Base-by-base conservation (phyloP, 2,113 vertebrate genomes). In the Athene noctua region DNA sequence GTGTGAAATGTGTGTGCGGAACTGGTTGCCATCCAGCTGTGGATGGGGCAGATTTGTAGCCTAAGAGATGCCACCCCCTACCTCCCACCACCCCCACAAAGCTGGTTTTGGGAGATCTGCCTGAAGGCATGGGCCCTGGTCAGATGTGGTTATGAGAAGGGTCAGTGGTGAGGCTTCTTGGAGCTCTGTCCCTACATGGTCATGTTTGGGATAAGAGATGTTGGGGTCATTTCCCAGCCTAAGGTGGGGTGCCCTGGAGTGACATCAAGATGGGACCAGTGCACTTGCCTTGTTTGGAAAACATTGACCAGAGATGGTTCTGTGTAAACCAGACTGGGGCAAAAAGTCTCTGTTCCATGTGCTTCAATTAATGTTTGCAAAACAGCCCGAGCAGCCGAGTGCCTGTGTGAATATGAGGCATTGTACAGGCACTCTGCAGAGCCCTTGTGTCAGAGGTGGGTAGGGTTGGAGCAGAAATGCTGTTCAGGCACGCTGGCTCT, bases 271-370 rank as follows among this genome's bases (percentile, higher is more conserved):
- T 5, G 8, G 57, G 51, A 88, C 46, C 44, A 3, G 46, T 46
- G 32, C 40, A 30, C 14, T 88, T 67, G 26, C 34, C 42, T 84
- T 91, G 87, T 95, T 96, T 88, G 61, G 83, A 84, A 95, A 97
- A 91, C 70, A 62, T 0, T 61, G 27, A 7, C 62, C 54, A 75
- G 83, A 85, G 52, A 66, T 88, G 38, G 34, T 75, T 65, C 92
- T 82, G 80, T 80, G 65, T 92, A 94, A 97, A 94, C 92, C 83
- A 96, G 77, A 88, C 65, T 42, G 61, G 73, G 38, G 46, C 47
- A 84, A 92, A 91, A 91, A 68, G 68, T 49, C 77, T 84, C 70
- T 0, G 0, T 88, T 84, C 80, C 46, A 15, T 42, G 30, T 61
- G 49, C 54, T 96, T 86, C 86, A 61, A 1, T 29, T 49, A 54